A percentile compares a stretch with the other conserved stretches of the same genome.
Evolutionary conservation across 2,888 invertebrate genomes (phyloP).

Genomic region (Eupithecia vulgata): DNA sequence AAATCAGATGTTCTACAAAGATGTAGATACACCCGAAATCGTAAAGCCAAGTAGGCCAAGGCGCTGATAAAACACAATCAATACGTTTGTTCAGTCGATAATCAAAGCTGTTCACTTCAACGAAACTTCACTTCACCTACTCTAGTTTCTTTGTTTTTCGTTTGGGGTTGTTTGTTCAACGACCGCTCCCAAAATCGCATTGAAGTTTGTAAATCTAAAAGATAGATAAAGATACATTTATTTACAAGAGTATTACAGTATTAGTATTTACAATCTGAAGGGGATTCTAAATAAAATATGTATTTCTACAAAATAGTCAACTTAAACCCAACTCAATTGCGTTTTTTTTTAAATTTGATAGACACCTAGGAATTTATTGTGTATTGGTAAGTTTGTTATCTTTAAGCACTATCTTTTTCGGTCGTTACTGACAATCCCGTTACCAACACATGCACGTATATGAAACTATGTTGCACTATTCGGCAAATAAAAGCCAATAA

Average conservation of each 20-base stretch:
- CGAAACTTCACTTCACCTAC: constrained; percentile 1
- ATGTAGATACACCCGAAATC: constrained; percentile 17
- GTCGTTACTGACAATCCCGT: not conserved
- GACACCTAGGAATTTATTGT: not conserved
- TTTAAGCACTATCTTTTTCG: not conserved
- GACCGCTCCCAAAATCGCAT: not conserved
- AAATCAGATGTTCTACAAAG: constrained; percentile 10
- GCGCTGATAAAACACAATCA: constrained; percentile 49
- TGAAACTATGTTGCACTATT: not conserved
- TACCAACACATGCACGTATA: not conserved
- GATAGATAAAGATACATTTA: not conserved
- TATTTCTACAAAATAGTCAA: not conserved
- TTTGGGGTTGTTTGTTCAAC: constrained; percentile 1
- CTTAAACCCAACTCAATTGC: not conserved
- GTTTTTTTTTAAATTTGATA: not conserved
- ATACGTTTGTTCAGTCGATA: constrained; percentile 38
- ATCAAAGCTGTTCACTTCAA: constrained; percentile 34
- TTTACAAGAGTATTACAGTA: not conserved
- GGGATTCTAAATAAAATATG: not conserved
- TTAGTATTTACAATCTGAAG: too few relatives aligned
- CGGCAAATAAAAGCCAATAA: not conserved
- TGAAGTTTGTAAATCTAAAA: not conserved
- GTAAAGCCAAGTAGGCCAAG: constrained; percentile 47
- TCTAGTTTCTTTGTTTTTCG: not conserved
- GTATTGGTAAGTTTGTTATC: not conserved